Evolutionary conservation across 1,140 invertebrate species (phyloP), one percentile per base, ranked within the genome.

Genomic region (Wasmannia auropunctata): DNA sequence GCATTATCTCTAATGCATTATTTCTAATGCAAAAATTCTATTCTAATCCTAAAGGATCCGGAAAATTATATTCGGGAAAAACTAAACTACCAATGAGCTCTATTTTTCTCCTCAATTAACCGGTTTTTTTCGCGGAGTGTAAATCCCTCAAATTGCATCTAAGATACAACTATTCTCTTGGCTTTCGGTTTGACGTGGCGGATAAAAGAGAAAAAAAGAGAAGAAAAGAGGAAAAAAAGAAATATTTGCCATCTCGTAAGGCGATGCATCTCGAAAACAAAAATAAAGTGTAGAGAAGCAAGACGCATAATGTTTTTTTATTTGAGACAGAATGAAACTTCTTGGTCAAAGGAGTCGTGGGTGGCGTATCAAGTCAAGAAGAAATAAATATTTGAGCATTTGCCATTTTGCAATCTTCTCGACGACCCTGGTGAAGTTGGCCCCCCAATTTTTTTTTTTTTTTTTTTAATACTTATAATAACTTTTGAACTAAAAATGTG

Each of bases 301-400:
- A 77, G 22, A 43, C 46, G 14, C 14, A 6, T 40, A 49, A 79
- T 56, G 51, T 69, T 60, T 77, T n/a, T 56, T 79, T 49, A 43
- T 43, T 37, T 25, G 14, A 51, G 54, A 46, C 63, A 46, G 63
- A 80, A 65, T 60, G 54, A 14, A 37, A 80, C 80, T 77, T 80
- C 40, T 69, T 46, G 76, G 51, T 40, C 62, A 40, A 60, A 60
- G 14, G 14, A 79, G n/a, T 77, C 40, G 40, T 25, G 37, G 34
- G 8, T 40, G 46, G 28, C 28, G 62, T 19, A 54, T 75, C 46
- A 49, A 56, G 51, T 28, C 16, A 25, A 69, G 46, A 16, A 8
- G 51, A 86, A 86, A 86, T 77, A 86, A 86, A 79, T 86, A 85
- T 69, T 85, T 69, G 37, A 58, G n/a, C 62, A 10, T 67, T 67